Evolutionary conservation across 2,797 vertebrate genomes (phyloP), one percentile per base, ranked within the genome.

Genomic region (Sylvilagus floridanus): DNA sequence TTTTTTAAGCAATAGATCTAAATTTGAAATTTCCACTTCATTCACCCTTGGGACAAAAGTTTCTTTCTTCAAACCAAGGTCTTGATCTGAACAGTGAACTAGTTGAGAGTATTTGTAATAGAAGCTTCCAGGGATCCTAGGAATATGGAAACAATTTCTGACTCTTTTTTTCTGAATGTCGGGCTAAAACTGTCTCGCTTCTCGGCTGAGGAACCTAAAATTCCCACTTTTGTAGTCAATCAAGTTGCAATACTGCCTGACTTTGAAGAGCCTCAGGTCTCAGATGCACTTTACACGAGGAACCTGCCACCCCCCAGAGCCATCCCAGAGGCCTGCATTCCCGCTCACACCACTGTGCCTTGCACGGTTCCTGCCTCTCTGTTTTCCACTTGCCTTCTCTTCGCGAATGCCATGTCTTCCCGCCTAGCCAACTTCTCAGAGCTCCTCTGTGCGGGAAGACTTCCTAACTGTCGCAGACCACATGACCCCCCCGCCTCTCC

Each of bases 21-120:
- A 30, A 63, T 63, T 91, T 16, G 22, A 57, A 84, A 87, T 81
- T 47, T 37, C 3, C 26, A 10, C 32, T 62, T n/a, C 5, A 17
- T 24, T 35, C 3, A n/a, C 19, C 12, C 32, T 21, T 52, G 63
- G 54, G 28, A 22, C 8, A 21, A 0, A 63, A 6, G 60, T 77
- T 89, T 77, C 6, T 66, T 79, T 47, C 63, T 88, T 75, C 54
- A 24, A 94, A 47, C 72, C 60, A 62, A 81, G 85, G 91, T 24
- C 19, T 69, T 84, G 35, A 75, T 72, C 47, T 92, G 42, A 57
- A 76, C 35, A 85, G 28, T n/a, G 57, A 37, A 75, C 47, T 32
- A 3, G 35, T 78, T 35, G 47, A 35, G n/a, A 16, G 7, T 82
- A 10, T 81, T 87, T 91, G 50, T 65, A 21, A 16, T 73, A 28